Evolutionary conservation across 2,113 vertebrate genomes (phyloP).

Genomic region (Actenoides lindsayi): DNA sequence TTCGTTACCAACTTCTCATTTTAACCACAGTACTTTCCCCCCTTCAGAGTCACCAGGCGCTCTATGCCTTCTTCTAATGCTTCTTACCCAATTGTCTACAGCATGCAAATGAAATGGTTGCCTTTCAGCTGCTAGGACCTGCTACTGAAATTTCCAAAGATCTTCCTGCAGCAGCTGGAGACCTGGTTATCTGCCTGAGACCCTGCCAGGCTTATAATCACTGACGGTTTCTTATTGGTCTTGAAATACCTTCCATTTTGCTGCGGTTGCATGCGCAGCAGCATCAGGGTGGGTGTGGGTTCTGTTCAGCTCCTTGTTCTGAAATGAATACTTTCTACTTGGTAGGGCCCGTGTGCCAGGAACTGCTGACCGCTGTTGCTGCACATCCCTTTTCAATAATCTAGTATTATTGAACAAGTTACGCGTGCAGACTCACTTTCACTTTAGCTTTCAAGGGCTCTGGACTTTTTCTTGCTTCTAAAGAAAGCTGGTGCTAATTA

Average conservation of each 20-base stretch:
- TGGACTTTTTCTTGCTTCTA: background rate
- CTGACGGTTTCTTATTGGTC: background rate
- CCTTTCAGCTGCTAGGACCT: background rate
- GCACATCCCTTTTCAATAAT: background rate
- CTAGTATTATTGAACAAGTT: background rate
- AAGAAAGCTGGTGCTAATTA: background rate
- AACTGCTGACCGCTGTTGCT: background rate
- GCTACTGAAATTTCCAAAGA: background rate
- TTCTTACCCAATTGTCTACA: background rate
- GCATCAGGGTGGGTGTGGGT: background rate
- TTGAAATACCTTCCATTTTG: background rate
- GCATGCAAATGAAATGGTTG: background rate
- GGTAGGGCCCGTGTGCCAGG: background rate
- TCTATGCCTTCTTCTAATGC: background rate
- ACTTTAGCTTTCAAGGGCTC: background rate
- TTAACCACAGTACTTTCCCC: background rate
- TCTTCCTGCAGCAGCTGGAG: background rate
- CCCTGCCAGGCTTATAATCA: background rate
- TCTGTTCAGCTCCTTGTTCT: background rate
- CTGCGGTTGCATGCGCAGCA: background rate
- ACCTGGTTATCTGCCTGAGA: background rate
- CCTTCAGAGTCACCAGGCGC: background rate
- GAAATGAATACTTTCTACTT: background rate
- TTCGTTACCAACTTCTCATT: background rate
- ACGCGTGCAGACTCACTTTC: background rate